phyloP scores from a whole-genome alignment of 2,113 vertebrate species.

The Hirundichthys speculiger region DNA sequence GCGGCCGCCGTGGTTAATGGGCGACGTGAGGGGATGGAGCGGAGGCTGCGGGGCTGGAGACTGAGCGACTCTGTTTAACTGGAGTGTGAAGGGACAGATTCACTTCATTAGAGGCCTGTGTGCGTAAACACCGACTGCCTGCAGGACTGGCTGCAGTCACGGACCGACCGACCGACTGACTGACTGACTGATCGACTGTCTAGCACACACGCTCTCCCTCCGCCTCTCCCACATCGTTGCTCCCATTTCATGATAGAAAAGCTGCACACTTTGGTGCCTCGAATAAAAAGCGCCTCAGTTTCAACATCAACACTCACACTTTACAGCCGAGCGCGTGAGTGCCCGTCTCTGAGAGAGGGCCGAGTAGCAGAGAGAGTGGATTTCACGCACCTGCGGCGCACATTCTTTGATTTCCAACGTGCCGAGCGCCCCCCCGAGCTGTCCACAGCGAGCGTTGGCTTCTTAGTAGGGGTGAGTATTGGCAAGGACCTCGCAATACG shows the following conservation, averaged over 20 bases:
- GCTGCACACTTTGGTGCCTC: slow-evolving; percentile 19
- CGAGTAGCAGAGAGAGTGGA: neutral
- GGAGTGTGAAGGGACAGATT: slow-evolving; percentile 60
- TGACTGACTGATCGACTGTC: slow-evolving; percentile 16
- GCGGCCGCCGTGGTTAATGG: slow-evolving; percentile 48
- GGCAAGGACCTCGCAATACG: no score
- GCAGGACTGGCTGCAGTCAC: slow-evolving; percentile 45
- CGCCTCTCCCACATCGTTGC: neutral
- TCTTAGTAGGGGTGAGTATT: no score
- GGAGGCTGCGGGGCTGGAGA: slow-evolving; percentile 40
- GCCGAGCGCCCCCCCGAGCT: slow-evolving; percentile 27
- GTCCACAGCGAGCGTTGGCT: neutral
- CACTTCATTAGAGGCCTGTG: slow-evolving; percentile 65
- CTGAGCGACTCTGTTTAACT: slow-evolving; percentile 46
- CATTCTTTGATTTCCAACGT: slow-evolving; percentile 12
- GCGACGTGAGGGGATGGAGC: slow-evolving; percentile 28
- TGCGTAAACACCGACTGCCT: slow-evolving; percentile 53
- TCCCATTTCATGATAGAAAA: slow-evolving; percentile 36
- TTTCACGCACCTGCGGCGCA: slow-evolving; percentile 18
- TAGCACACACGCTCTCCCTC: slow-evolving; percentile 9
- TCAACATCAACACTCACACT: slow-evolving; percentile 36
- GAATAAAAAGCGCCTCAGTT: slow-evolving; percentile 58
- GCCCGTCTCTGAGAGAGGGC: slow-evolving; percentile 16
- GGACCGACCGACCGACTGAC: slow-evolving; percentile 19
- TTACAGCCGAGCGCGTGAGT: slow-evolving; percentile 43